A percentile compares a stretch with the other conserved stretches of the same genome.
These are phyloP conservation scores for Drosophila maculinotata DNA, from an alignment of 2,888 invertebrate genomes.

Conservation along the genomic window DNA sequence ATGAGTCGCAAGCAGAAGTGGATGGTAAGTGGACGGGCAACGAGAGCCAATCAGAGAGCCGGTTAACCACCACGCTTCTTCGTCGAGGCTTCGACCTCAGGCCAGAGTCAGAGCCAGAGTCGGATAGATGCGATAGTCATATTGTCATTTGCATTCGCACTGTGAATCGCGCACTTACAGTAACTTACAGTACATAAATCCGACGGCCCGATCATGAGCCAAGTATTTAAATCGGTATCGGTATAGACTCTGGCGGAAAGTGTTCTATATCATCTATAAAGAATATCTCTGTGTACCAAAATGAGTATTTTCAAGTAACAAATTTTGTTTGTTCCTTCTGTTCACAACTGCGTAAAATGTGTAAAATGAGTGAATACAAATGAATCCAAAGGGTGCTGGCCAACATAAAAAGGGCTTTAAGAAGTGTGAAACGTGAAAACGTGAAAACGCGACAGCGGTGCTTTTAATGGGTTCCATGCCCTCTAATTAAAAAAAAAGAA, in stretches of 20 bases:
- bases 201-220: constrained; percentile 27
- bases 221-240: too few species aligned
- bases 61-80: constrained; percentile 25
- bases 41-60: constrained; percentile 45
- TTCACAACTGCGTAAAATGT: too few species aligned
- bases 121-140: constrained; percentile 44
- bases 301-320: too few species aligned
- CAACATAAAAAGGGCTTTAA: neutral
- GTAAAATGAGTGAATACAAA: neutral
- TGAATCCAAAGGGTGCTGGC: neutral
- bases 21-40: constrained; percentile 23
- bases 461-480: constrained; percentile 1
- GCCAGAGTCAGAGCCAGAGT: constrained; percentile 11
- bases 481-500: constrained; percentile 4
- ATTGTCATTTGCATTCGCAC: constrained; percentile 48
- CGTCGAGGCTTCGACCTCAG: constrained; percentile 9
- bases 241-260: too few species aligned
- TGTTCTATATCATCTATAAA: too few species aligned
- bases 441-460: constrained; percentile 3
- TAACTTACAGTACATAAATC: constrained; percentile 30
- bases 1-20: constrained; percentile 38
- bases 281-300: too few species aligned
- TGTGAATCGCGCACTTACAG: constrained; percentile 34
- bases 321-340: too few species aligned
- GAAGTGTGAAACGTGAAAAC: constrained; percentile 13